phyloP scores from a whole-genome alignment of 37 sponge, comb jelly and placozoan species.

The Diacarnus erythraeanus region DNA sequence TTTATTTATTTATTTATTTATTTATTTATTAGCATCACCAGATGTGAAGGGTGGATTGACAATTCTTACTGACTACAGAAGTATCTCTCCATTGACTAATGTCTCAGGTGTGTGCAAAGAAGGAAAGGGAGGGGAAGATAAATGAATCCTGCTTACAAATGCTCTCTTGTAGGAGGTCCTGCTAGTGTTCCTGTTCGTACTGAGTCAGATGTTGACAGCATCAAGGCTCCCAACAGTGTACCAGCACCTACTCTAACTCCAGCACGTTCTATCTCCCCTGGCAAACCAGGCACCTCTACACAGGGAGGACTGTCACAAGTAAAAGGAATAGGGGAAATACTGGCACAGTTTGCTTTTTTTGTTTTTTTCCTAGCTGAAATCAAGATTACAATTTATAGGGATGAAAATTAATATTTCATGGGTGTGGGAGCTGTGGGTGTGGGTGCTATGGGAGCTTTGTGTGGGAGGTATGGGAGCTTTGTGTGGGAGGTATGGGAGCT shows the following conservation, averaged over 20 bases:
- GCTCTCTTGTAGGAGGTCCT: slow-evolving; percentile 2
- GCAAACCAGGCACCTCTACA: neutral
- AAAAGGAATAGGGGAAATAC: too few relatives aligned
- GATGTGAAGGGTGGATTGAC: neutral
- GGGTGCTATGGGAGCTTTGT: too few relatives aligned
- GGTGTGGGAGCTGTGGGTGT: neutral
- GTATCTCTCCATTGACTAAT: slow-evolving; percentile 2
- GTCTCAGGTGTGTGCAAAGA: neutral
- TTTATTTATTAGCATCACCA: neutral
- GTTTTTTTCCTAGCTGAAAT: too few relatives aligned
- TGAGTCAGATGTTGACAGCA: neutral
- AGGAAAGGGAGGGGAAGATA: too few relatives aligned
- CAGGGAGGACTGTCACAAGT: too few relatives aligned
- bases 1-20: neutral
- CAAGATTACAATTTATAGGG: too few relatives aligned
- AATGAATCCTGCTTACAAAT: too few relatives aligned
- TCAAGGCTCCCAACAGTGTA: slow-evolving; percentile 9
- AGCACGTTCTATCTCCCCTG: neutral
- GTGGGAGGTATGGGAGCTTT: too few relatives aligned
- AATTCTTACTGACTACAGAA: neutral
- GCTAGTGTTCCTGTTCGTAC: slow-evolving; percentile 13
- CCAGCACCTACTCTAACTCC: neutral
- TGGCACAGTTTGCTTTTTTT: too few relatives aligned
- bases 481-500: too few relatives aligned
- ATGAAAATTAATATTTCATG: too few relatives aligned